These are phyloP conservation scores for Cheilosia variabilis DNA, from an alignment of 2,888 invertebrate genomes.

Conservation along the genomic window DNA sequence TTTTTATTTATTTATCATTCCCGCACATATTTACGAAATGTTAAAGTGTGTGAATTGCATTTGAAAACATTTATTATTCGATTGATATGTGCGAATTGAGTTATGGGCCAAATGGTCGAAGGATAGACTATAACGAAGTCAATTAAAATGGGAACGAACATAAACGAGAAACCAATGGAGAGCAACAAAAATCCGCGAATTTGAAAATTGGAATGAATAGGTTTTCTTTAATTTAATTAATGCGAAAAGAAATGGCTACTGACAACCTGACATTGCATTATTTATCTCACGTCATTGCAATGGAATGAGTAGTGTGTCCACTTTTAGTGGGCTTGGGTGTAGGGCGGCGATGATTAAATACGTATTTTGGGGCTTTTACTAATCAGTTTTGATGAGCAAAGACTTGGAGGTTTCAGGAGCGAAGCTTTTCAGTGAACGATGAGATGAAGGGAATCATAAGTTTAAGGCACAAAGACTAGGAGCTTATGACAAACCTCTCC, in stretches of 20 bases:
- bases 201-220: neutral
- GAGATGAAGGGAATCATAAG: too few relatives aligned
- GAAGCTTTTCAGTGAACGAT: too few relatives aligned
- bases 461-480: too few relatives aligned
- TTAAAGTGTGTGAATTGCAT: constrained; percentile 63
- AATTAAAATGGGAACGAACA: constrained; percentile 57
- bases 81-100: constrained; percentile 59
- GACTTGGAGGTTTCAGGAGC: too few relatives aligned
- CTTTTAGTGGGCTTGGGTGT: neutral
- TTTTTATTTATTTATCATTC: constrained; percentile 24
- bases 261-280: constrained; percentile 10
- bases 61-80: constrained; percentile 53
- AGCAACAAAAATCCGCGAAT: neutral
- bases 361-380: too few relatives aligned
- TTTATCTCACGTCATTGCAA: neutral
- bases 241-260: constrained; percentile 31
- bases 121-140: constrained; percentile 45
- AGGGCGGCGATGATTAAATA: neutral
- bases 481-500: too few relatives aligned
- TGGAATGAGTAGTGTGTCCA: neutral
- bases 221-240: constrained; percentile 41
- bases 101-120: constrained; percentile 28
- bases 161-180: neutral
- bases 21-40: constrained; percentile 41
- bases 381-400: too few relatives aligned